These are phyloP conservation scores for Gymnodraco acuticeps DNA, from an alignment of 2,797 vertebrate genomes.

Conservation along the genomic window DNA sequence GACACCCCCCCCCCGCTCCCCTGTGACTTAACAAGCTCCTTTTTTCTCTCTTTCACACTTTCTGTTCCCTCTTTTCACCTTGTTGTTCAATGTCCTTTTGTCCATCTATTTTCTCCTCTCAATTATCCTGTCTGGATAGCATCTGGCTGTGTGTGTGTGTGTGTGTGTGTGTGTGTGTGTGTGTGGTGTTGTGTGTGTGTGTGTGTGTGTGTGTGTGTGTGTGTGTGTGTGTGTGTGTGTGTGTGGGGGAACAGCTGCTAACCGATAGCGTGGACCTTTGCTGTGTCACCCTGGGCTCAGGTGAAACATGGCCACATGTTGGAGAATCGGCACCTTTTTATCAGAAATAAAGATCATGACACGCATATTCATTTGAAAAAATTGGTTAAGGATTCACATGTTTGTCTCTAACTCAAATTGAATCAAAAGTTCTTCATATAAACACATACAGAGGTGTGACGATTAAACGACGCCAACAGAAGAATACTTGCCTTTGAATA, in stretches of 20 bases:
- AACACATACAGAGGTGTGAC: too few species aligned
- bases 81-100: constrained; percentile 32
- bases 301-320: constrained; percentile 28
- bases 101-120: constrained; percentile 41
- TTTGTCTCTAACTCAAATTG: not conserved
- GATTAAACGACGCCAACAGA: too few species aligned
- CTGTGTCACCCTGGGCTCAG: constrained; percentile 26
- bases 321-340: constrained; percentile 16
- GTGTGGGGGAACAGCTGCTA: constrained; percentile 59
- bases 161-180: not conserved
- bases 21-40: constrained; percentile 26
- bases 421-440: too few species aligned
- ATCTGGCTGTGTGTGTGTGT: constrained; percentile 53
- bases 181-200: constrained; percentile 1
- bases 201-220: constrained; percentile 18
- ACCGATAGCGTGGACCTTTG: constrained; percentile 51
- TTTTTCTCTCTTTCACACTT: constrained; percentile 26
- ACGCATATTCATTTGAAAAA: not conserved
- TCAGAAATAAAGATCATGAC: not conserved
- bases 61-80: constrained; percentile 9
- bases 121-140: constrained; percentile 62
- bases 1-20: constrained; percentile 16
- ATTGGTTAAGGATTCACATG: not conserved
- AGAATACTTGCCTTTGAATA: too few species aligned
- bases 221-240: constrained; percentile 9